These are phyloP conservation scores for Phengaris arion DNA, from an alignment of 2,888 invertebrate genomes.

Conservation along the genomic window DNA sequence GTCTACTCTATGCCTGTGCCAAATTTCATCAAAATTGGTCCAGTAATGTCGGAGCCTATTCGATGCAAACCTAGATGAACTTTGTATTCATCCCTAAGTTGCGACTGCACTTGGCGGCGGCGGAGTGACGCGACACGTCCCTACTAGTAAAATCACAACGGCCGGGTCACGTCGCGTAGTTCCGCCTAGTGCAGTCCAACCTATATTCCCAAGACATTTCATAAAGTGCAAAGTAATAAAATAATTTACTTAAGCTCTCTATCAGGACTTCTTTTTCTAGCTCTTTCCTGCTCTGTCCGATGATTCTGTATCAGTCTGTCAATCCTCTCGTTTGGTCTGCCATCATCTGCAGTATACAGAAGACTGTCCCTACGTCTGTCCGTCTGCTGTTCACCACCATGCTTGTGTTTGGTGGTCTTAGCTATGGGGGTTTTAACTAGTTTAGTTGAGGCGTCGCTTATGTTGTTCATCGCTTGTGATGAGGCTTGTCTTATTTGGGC, in stretches of 20 bases:
- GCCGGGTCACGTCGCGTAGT: too few species aligned
- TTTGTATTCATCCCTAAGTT: too few species aligned
- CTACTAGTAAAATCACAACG: too few species aligned
- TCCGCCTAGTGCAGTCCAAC: too few species aligned
- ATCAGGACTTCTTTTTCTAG: conserved; percentile 34
- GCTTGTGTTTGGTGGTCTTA: conserved; percentile 39
- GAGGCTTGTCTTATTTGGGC: conserved; percentile 67
- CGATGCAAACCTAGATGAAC: too few species aligned
- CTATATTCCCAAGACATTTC: too few species aligned
- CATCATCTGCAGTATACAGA: conserved; percentile 71
- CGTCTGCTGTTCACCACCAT: conserved; percentile 26
- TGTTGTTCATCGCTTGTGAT: conserved; percentile 59
- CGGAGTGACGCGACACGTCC: too few species aligned
- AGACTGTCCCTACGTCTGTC: conserved; percentile 61
- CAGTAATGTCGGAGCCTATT: too few species aligned
- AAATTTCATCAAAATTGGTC: too few species aligned
- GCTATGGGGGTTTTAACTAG: conserved; percentile 54
- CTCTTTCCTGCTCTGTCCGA: conserved; percentile 45
- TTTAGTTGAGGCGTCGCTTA: conserved; percentile 52
- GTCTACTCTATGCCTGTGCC: too few species aligned
- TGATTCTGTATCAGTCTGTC: conserved; percentile 65
- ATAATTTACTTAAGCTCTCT: conserved; percentile 21
- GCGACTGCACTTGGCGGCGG: too few species aligned
- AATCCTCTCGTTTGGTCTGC: conserved; percentile 59
- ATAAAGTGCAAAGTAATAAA: not conserved